phyloP scores from a whole-genome alignment of 2,888 invertebrate species.

The Vesta saturnalis region DNA sequence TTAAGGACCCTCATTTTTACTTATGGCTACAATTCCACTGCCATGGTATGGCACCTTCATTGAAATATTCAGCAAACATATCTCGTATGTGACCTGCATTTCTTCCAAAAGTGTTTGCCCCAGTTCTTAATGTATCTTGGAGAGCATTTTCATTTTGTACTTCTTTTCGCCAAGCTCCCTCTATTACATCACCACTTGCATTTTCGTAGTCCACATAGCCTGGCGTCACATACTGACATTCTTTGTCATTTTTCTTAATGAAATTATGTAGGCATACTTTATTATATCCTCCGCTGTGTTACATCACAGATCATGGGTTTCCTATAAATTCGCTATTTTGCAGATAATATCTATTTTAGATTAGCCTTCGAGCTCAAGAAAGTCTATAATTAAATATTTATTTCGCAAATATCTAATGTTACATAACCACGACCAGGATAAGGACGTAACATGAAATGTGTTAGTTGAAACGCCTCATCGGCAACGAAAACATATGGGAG shows the following conservation, averaged over 20 bases:
- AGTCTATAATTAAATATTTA: neutral
- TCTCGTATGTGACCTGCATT: constrained; percentile 13
- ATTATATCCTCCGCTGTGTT: neutral
- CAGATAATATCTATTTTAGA: neutral
- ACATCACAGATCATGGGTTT: neutral
- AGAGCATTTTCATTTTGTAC: constrained; percentile 3
- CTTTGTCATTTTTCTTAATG: neutral
- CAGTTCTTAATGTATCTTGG: neutral
- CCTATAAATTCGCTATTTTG: neutral
- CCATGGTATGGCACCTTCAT: constrained; percentile 15
- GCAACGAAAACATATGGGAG: constrained; percentile 18
- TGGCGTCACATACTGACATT: constrained; percentile 6
- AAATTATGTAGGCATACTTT: neutral
- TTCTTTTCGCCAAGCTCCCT: constrained; percentile 6
- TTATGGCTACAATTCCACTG: constrained; percentile 1
- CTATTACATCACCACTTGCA: neutral
- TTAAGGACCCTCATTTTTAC: too few species aligned
- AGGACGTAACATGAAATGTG: neutral
- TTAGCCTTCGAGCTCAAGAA: neutral
- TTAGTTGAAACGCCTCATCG: constrained; percentile 14
- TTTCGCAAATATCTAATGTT: neutral
- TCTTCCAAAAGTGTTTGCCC: constrained; percentile 9
- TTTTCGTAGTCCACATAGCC: constrained; percentile 7
- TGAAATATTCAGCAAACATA: constrained; percentile 5
- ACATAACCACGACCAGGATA: constrained; percentile 5